A percentile compares a stretch with the other conserved stretches of the same genome.
These are phyloP conservation scores for Athetis lepigone DNA, from an alignment of 2,888 invertebrate genomes.

Conservation along the genomic window DNA sequence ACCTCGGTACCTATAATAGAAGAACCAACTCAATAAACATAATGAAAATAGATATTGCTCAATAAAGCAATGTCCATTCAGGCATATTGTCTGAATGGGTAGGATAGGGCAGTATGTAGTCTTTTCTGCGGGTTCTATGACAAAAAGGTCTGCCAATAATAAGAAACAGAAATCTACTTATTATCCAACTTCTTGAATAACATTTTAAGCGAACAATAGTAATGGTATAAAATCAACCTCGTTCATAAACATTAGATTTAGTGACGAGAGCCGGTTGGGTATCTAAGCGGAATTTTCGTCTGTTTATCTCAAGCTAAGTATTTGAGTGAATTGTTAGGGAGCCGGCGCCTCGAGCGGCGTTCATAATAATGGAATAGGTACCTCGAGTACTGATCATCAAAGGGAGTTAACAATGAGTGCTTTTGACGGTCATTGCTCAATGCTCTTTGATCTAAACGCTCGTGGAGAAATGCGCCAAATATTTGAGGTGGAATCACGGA, in stretches of 20 bases:
- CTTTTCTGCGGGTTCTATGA: neutral
- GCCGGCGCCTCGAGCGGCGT: slow-evolving; percentile 69
- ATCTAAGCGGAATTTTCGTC: slow-evolving; percentile 57
- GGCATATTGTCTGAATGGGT: too few relatives aligned
- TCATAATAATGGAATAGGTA: slow-evolving; percentile 69
- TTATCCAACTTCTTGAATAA: slow-evolving; percentile 16
- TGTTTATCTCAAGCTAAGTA: slow-evolving; percentile 63
- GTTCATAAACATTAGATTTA: slow-evolving; percentile 44
- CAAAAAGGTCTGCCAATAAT: slow-evolving; percentile 20
- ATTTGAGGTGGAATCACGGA: slow-evolving; percentile 71
- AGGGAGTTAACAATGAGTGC: slow-evolving; percentile 78
- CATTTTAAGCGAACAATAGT: slow-evolving; percentile 34
- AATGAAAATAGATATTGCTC: slow-evolving; percentile 7
- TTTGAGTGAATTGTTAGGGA: slow-evolving; percentile 68
- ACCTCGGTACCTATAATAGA: neutral
- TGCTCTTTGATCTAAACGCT: slow-evolving; percentile 78
- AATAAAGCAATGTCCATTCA: neutral
- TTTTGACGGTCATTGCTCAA: slow-evolving; percentile 78
- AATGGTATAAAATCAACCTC: slow-evolving; percentile 41
- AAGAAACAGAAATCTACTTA: neutral
- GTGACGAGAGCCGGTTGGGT: slow-evolving; percentile 38
- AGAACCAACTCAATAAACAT: neutral
- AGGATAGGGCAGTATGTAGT: neutral
- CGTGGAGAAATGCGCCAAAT: slow-evolving; percentile 72
- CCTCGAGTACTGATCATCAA: slow-evolving; percentile 77